phyloP scores from a whole-genome alignment of 92 coral and sea anemone species.

The Actinostola sp. region DNA sequence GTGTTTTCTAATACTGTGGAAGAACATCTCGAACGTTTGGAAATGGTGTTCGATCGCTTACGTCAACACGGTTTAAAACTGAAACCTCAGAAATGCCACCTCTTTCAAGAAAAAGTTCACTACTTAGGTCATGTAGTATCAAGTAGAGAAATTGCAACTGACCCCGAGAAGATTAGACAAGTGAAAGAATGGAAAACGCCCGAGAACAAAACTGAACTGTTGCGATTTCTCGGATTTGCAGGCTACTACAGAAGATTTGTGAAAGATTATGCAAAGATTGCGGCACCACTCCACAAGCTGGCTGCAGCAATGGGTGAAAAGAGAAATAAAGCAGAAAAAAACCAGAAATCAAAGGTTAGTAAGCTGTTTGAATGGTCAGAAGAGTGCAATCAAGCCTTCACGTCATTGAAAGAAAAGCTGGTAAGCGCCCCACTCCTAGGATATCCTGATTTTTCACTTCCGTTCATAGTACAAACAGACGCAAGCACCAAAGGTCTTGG shows the following conservation, averaged over 20 bases:
- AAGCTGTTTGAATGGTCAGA: slow-evolving; percentile 38
- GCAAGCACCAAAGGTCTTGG: slow-evolving; percentile 41
- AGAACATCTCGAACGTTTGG: no score
- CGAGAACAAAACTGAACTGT: no score
- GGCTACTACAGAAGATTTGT: slow-evolving; percentile 53
- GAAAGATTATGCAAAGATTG: slow-evolving; percentile 33
- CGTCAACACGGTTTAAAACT: no score
- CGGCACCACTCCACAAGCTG: slow-evolving; percentile 40
- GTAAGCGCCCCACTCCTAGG: slow-evolving; percentile 54
- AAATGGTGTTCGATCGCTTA: no score
- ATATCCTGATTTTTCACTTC: slow-evolving; percentile 46
- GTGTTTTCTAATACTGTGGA: no score
- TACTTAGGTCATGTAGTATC: no score
- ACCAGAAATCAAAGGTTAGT: neutral
- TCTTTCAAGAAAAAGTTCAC: no score
- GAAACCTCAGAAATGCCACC: no score
- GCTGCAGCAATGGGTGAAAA: neutral
- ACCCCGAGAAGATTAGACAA: no score
- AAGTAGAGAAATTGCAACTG: no score
- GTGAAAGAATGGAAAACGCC: no score
- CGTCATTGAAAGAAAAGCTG: slow-evolving; percentile 20
- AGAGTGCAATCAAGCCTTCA: slow-evolving; percentile 39
- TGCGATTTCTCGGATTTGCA: slow-evolving; percentile 45
- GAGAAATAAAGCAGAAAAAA: neutral
- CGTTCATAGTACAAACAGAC: slow-evolving; percentile 47